Evolutionary conservation across 2,113 vertebrate genomes (phyloP).

Genomic region (Tauraco erythrolophus): DNA sequence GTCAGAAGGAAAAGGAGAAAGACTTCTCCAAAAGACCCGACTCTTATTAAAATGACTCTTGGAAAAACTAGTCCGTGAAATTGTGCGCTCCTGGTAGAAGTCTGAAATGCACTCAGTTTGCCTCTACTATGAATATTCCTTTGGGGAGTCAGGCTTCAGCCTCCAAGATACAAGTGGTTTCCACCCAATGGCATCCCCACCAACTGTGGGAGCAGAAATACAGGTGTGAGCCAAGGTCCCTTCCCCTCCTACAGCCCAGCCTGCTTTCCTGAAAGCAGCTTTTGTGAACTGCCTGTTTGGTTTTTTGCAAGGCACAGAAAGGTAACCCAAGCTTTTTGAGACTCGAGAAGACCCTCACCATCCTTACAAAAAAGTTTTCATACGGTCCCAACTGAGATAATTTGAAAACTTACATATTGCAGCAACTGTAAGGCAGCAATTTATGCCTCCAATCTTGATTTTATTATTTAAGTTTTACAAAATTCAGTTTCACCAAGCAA

Average conservation of each 20-base stretch:
- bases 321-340: neutral
- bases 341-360: neutral
- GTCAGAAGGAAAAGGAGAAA: neutral
- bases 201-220: neutral
- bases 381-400: neutral
- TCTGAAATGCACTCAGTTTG: fast-evolving
- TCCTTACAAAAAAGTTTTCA: neutral
- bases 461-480: neutral
- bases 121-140: neutral
- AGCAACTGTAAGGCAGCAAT: neutral
- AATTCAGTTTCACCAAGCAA: neutral
- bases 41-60: neutral
- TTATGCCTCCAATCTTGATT: neutral
- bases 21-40: neutral
- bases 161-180: neutral
- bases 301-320: neutral
- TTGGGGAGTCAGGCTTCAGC: neutral
- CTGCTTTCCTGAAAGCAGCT: neutral
- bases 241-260: neutral
- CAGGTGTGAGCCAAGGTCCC: neutral
- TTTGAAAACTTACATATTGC: neutral
- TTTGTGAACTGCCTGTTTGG: neutral
- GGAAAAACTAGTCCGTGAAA: neutral
- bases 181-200: neutral
- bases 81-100: no score